Evolutionary conservation across 1,140 invertebrate genomes (phyloP).

Genomic region (Cepaea nemoralis): DNA sequence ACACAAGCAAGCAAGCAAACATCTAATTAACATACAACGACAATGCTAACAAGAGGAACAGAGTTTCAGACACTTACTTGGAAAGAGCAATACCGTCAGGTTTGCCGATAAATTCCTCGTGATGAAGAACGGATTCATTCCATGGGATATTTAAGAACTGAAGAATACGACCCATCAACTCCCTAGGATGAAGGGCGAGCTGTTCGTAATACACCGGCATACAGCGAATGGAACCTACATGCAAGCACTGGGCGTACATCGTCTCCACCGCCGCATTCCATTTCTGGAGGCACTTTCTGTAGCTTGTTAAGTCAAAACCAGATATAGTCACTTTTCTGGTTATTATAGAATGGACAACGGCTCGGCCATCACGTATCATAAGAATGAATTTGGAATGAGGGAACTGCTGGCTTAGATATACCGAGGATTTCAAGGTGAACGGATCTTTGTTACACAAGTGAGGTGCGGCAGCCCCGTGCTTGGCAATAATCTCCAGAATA

Average conservation of each 20-base stretch:
- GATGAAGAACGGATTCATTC: slow-evolving; percentile 96
- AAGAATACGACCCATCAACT: slow-evolving; percentile 91
- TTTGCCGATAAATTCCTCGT: slow-evolving; percentile 96
- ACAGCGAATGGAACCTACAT: slow-evolving; percentile 85
- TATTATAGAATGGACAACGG: slow-evolving; percentile 98
- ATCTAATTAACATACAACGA: no score
- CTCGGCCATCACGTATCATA: slow-evolving; percentile 97
- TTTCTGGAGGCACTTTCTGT: slow-evolving; percentile 92
- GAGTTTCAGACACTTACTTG: slow-evolving; percentile 85
- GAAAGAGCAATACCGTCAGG: slow-evolving; percentile 87
- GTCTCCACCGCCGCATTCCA: slow-evolving; percentile 95
- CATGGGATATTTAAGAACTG: slow-evolving; percentile 93
- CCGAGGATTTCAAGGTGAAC: slow-evolving; percentile 90
- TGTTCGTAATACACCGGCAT: slow-evolving; percentile 96
- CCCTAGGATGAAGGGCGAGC: slow-evolving; percentile 91
- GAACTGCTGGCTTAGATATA: slow-evolving; percentile 82
- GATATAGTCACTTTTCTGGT: slow-evolving; percentile 97
- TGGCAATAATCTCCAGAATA: slow-evolving; percentile 83
- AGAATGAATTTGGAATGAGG: slow-evolving; percentile 93
- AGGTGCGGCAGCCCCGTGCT: slow-evolving; percentile 88
- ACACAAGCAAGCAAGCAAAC: no score
- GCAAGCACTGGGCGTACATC: slow-evolving; percentile 94
- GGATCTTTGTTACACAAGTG: slow-evolving; percentile 99
- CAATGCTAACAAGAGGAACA: no score
- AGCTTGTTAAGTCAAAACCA: slow-evolving; percentile 94